Base-by-base conservation (phyloP, 2,797 vertebrate genomes). In the Rhinoraja longicauda region DNA sequence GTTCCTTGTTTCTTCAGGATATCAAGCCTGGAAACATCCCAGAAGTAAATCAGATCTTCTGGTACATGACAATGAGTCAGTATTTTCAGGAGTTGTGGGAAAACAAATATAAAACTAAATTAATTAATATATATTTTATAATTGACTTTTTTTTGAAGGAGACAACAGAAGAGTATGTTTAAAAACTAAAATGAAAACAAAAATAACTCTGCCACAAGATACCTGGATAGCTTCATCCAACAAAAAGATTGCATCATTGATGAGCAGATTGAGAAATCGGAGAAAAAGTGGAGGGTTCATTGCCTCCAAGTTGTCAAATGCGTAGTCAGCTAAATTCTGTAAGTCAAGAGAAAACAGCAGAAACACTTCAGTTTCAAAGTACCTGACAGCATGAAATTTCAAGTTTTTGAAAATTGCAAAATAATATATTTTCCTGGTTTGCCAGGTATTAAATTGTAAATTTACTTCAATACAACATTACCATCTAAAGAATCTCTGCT, bases 201-300 rank as follows among this genome's bases (percentile, higher is more conserved):
- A 88, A 67, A 1, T 4, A 59, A 81, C 1, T 81, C 29, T 29
- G 26, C 62, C 86, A 17, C 24, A 17, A 53, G 36, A 13, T 53
- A 99, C 99, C 98, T 99, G 98, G 96, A 99, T 99, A 93, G 99
- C 99, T 95, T 99, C 99, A 93, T 99, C 99, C 95, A 99, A 94
- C 62, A 99, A 96, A 94, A 98, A 99, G 94, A 99, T 97, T 93
- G 99, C 99, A 94, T 99, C 99, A 0, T 99, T 99, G 98, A 99
- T 99, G 86, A 99, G 96, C 94, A 99, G 95, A 94, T 99, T 99
- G 72, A 99, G 97, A 95, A 98, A 99, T 94, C 98, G 97, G 94
- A 99, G 95, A 94, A 99, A 99, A 93, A 99, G 97, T 7, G 99
- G 99, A 4, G 98, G 97, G 93, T 97, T 98, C 97, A 99, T 99